Evolutionary conservation across 64 coral and sea anemone genomes (phyloP), one percentile per base, ranked within the genome.

Genomic region (Stichodactyla helianthus): DNA sequence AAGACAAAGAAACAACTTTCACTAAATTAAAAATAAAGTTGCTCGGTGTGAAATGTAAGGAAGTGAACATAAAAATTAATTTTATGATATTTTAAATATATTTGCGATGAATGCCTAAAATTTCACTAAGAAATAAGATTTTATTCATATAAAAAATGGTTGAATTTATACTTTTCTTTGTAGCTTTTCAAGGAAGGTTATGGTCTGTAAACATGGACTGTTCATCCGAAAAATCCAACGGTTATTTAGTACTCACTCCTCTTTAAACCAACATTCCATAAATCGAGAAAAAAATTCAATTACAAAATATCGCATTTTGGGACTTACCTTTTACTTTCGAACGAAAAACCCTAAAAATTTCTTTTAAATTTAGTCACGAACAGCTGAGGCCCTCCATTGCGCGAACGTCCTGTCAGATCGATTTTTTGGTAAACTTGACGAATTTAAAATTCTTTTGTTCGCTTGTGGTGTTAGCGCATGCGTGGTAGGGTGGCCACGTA

Each of bases 391-490:
- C 78, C 35, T 20, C 50, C 78, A 81, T 52, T 7, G 78, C 51
- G 78, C 78, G 6, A 53, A 52, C 78, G 35, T 81, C 18, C 64
- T 79, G 51, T 50, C 28, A 86, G 70, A 53, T 57, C 87, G 54
- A 89, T n/a, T 81, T 81, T 54, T 52, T 54, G 35, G 50, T 81
- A 81, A 54, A 22, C 19, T 81, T 51, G 35, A 52, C 71, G 82
- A 92, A 96, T 96, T 84, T 92, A 67, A 84, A 80, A 96, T 96
- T 96, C 91, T 87, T 96, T 96, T 96, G 94, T 96, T 96, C 80
- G 58, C 87, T 77, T 63, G 50, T 23, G 10, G 28, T 4, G 22
- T 53, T 84, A 17, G 80, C 85, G 88, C 94, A 96, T 90, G 94
- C 67, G 94, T 59, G 4, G 51, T 67, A 65, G 16, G 62, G 53